Conservation (phyloP, 2,888 invertebrate genomes). For the Trichopoda pennipes region DNA sequence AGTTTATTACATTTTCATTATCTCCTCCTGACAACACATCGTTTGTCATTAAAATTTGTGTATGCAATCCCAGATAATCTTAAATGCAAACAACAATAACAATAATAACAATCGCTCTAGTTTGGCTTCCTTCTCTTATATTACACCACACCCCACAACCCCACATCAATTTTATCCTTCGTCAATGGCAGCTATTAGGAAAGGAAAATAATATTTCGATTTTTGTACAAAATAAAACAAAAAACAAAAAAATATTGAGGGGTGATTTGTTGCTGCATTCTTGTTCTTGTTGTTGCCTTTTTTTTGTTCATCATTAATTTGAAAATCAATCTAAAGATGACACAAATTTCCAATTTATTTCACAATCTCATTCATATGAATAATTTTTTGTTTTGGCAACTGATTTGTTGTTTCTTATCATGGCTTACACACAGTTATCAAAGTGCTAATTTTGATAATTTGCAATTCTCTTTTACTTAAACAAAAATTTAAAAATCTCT, state of each 20-base stretch:
- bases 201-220: neutral
- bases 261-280: constrained; percentile 6
- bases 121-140: neutral
- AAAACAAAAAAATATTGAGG: constrained; percentile 31
- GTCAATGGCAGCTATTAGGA: constrained; percentile 21
- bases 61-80: constrained; percentile 64
- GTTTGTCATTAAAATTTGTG: constrained; percentile 65
- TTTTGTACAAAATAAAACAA: neutral
- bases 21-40: constrained; percentile 67
- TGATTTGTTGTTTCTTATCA: constrained; percentile 11
- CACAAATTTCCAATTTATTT: constrained; percentile 50
- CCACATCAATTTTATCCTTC: neutral
- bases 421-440: neutral
- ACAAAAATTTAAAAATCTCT: constrained; percentile 9
- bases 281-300: neutral
- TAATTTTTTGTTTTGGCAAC: neutral
- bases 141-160: neutral
- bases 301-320: constrained; percentile 11
- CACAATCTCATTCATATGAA: constrained; percentile 10
- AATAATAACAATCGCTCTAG: constrained; percentile 24
- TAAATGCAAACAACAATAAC: constrained; percentile 60
- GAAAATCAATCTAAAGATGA: constrained; percentile 52
- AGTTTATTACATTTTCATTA: constrained; percentile 68
- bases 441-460: constrained; percentile 34
- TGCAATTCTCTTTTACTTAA: constrained; percentile 8